Conservation (phyloP, 1,140 invertebrate genomes). For the Tetramorium simillimum region DNA sequence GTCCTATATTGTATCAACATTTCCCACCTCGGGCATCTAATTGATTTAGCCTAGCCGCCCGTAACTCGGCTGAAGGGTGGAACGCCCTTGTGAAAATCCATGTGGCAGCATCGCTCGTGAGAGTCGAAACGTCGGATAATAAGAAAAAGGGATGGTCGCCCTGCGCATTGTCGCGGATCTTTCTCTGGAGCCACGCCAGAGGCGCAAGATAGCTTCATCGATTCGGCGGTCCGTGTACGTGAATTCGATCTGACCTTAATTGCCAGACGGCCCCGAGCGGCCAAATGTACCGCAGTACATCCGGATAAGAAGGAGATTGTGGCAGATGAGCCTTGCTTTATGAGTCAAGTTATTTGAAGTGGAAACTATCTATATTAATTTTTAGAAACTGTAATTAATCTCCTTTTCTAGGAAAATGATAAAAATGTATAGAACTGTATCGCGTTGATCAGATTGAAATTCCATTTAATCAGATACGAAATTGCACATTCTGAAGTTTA, state of each 20-base stretch:
- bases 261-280: neutral
- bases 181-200: slow-evolving; percentile 25
- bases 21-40: slow-evolving; percentile 72
- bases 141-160: slow-evolving; percentile 4
- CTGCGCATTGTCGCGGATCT: slow-evolving; percentile 13
- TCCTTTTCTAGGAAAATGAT: neutral
- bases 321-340: neutral
- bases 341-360: neutral
- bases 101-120: neutral
- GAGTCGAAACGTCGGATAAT: slow-evolving; percentile 2
- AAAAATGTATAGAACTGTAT: neutral
- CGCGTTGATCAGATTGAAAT: neutral
- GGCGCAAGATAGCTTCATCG: slow-evolving; percentile 29
- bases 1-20: slow-evolving; percentile 76
- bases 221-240: neutral
- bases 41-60: slow-evolving; percentile 78
- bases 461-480: neutral
- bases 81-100: slow-evolving; percentile 57
- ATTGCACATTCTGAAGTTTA: neutral
- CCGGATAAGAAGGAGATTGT: neutral
- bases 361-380: neutral
- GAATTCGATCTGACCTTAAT: slow-evolving; percentile 48
- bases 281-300: slow-evolving; percentile 17
- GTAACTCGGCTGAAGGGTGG: slow-evolving; percentile 28
- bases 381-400: neutral